These are phyloP conservation scores for Dendrolimus pini DNA, from an alignment of 2,888 invertebrate species.

Conservation along the genomic window DNA sequence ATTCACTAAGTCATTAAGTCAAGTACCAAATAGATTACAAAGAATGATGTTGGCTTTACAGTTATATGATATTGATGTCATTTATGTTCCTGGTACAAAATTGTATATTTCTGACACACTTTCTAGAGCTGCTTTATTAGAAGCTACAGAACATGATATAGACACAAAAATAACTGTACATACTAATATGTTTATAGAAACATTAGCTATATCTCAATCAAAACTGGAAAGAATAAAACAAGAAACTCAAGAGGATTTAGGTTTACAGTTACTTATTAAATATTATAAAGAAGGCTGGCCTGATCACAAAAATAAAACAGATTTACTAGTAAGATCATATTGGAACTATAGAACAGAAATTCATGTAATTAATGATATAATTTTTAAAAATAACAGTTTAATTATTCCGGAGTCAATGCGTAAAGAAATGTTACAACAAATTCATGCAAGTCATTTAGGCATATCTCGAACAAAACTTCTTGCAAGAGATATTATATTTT, in stretches of 20 bases:
- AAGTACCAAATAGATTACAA: constrained; percentile 14
- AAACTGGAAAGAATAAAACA: background rate
- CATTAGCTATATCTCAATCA: background rate
- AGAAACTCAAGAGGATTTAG: background rate
- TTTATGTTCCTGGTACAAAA: constrained; percentile 12
- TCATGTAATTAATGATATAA: constrained; percentile 1
- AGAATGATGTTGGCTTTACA: constrained; percentile 17
- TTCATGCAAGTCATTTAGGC: constrained; percentile 14
- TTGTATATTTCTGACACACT: constrained; percentile 17
- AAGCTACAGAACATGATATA: constrained; percentile 10
- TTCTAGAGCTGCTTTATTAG: constrained; percentile 13
- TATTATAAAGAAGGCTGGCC: background rate
- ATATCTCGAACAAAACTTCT: constrained; percentile 15
- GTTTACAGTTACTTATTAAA: background rate
- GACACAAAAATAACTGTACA: constrained; percentile 5
- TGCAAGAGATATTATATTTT: constrained; percentile 11
- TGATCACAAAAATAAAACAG: background rate
- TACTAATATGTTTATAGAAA: background rate
- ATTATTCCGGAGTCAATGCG: constrained; percentile 12
- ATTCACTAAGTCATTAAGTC: constrained; percentile 14
- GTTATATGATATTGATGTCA: constrained; percentile 12
- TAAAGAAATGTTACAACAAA: constrained; percentile 14
- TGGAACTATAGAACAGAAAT: background rate
- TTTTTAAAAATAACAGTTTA: constrained; percentile 9
- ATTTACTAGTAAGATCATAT: background rate